phyloP scores from a whole-genome alignment of 1,140 invertebrate genomes.

The Pseudobourletiella spinata region DNA sequence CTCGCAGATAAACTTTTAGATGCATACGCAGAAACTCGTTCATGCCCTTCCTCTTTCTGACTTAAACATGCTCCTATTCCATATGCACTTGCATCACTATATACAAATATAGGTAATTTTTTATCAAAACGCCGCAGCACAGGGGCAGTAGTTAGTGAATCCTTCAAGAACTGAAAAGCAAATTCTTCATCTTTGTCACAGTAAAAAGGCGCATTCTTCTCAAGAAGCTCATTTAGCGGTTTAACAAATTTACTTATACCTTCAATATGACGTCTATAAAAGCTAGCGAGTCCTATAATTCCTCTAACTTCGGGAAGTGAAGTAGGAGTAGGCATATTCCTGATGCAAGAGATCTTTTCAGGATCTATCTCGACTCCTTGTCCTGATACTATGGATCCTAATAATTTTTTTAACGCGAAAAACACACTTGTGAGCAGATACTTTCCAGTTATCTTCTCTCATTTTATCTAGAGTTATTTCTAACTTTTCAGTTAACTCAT shows the following conservation, averaged over 20 bases:
- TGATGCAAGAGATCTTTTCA: not conserved
- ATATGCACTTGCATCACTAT: not conserved
- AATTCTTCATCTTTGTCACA: not conserved
- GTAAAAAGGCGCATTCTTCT: not conserved
- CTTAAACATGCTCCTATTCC: slow-evolving; percentile 4
- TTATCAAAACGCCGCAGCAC: not conserved
- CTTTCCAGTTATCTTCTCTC: not conserved
- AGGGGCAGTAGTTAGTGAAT: not conserved
- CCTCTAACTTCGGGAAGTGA: not conserved
- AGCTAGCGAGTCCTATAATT: not conserved
- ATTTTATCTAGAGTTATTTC: not conserved
- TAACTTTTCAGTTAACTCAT: not conserved
- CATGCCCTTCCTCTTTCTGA: not conserved
- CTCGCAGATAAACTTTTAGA: slow-evolving; percentile 20
- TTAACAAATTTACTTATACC: not conserved
- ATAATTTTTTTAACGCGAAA: not conserved
- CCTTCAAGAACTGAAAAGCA: not conserved
- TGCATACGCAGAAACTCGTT: slow-evolving; percentile 13
- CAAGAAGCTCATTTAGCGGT: not conserved
- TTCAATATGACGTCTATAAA: not conserved
- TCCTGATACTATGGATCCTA: not conserved
- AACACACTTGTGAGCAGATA: not conserved
- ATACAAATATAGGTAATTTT: not conserved
- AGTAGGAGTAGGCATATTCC: not conserved
- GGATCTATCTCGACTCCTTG: not conserved